Evolutionary conservation across 2,888 invertebrate species (phyloP), one percentile per base, ranked within the genome.

Genomic region (Galeruca laticollis): DNA sequence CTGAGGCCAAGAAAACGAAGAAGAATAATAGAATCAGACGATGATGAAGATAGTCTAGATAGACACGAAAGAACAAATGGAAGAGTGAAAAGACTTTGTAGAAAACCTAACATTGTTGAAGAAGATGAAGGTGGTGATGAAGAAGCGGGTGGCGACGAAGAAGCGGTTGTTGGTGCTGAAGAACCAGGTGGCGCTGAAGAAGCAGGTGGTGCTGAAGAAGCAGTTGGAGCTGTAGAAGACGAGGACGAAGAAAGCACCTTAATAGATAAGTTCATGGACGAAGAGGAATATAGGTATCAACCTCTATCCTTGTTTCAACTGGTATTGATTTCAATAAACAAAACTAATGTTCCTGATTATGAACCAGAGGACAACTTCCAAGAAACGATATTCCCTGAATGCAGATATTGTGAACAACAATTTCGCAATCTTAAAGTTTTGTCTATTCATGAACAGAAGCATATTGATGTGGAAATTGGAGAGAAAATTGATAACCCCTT

Each of bases 381-480:
- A 60, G 70, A 72, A 26, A 57, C 75, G 6, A 70, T 80, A 8
- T 78, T 78, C 37, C 81, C 81, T 18, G 63, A 76, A 40, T 86
- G 86, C 76, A 79, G 78, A 66, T 81, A 82, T 73, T 86, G 86
- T 69, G 73, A 77, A 1, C 61, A 78, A 66, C 74, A 76, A 33
- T 85, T 83, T 71, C 78, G 78, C 33, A 82, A 82, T 67, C 73
- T 79, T 18, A 81, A 82, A 60, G 72, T 81, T 6, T 74, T 86
- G 60, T 83, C 85, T 0, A 31, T 81, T 13, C 86, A 86, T 67
- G 85, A 86, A 77, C 64, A 80, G 1, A 56, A 66, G 2, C 86
- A 86, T 70, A 82, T 86, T 66, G 82, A 81, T 63, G 79, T 84
- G 13, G 82, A 84, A 54, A 72, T 84, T 52, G 82, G 78, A 18